Conservation (phyloP, 2,113 vertebrate genomes). For the Myiozetetes cayanensis region DNA sequence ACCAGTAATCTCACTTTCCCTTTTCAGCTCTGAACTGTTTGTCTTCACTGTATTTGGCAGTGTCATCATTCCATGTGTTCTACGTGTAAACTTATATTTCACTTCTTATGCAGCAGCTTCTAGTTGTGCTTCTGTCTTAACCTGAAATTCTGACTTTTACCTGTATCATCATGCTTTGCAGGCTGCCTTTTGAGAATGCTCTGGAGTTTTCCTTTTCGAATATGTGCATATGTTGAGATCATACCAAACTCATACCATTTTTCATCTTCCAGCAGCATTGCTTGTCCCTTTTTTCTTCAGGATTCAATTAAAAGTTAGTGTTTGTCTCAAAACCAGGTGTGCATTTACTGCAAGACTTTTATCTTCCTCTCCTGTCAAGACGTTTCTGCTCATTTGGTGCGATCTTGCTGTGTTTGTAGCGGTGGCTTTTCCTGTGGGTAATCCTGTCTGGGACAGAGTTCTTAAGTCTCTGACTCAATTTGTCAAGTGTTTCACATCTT, state of each 20-base stretch:
- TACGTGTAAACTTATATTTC: not conserved
- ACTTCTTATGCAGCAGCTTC: not conserved
- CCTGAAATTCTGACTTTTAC: not conserved
- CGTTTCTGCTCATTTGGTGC: not conserved
- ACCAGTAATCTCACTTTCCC: not conserved
- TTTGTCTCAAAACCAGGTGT: not conserved
- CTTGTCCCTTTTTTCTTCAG: not conserved
- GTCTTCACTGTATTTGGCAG: not conserved
- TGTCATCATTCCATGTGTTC: not conserved
- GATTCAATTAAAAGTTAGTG: not conserved
- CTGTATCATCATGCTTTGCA: not conserved
- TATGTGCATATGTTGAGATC: not conserved
- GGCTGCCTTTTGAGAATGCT: not conserved
- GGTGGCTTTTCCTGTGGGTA: not conserved
- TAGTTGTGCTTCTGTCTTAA: conserved; percentile 9
- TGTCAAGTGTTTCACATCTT: not conserved
- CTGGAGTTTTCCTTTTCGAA: not conserved
- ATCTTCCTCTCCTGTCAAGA: not conserved
- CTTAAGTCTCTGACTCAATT: not conserved
- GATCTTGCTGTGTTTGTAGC: not conserved
- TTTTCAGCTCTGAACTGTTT: conserved; percentile 11
- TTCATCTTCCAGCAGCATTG: not conserved
- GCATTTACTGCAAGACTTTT: not conserved
- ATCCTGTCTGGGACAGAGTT: not conserved
- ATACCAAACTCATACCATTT: not conserved